A percentile compares a stretch with the other conserved stretches of the same genome.
phyloP scores from a whole-genome alignment of 37 sponge, comb jelly and placozoan species.

The Trichoplax adhaerens region DNA sequence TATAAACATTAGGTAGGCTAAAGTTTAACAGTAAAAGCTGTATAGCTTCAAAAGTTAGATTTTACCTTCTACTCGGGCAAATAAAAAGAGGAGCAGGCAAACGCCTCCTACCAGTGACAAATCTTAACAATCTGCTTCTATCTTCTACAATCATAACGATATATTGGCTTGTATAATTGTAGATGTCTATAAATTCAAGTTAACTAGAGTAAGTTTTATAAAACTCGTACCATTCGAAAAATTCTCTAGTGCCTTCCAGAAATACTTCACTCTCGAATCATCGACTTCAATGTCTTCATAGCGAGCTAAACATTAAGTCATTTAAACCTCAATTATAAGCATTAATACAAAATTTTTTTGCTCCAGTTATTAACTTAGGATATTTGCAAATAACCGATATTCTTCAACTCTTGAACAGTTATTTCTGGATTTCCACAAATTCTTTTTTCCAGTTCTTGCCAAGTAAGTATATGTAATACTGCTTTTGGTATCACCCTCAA shows the following conservation, averaged over 20 bases:
- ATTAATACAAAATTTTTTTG: neutral
- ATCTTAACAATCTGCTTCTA: conserved; percentile 59
- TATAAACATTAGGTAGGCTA: too few species aligned
- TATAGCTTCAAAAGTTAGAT: too few species aligned
- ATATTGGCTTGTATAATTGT: too few species aligned
- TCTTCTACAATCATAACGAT: conserved; percentile 18
- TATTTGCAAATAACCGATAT: conserved; percentile 8
- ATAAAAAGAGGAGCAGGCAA: conserved; percentile 58
- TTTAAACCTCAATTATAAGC: neutral
- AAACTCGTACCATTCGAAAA: conserved; percentile 24
- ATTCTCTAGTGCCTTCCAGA: conserved; percentile 70
- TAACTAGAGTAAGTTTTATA: too few species aligned
- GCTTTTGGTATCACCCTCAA: conserved; percentile 42
- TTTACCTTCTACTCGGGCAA: neutral
- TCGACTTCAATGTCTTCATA: conserved; percentile 21
- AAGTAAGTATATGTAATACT: conserved; percentile 57
- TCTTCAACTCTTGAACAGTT: conserved; percentile 41
- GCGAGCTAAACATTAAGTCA: conserved; percentile 13
- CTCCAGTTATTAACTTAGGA: neutral
- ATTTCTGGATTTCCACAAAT: conserved; percentile 83
- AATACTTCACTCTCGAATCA: conserved; percentile 33
- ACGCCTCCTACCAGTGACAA: conserved; percentile 71
- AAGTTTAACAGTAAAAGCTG: too few species aligned
- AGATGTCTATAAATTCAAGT: too few species aligned
- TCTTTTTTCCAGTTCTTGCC: conserved; percentile 68